Percentiles rank a stretch among this genome's conserved stretches.
phyloP scores from a whole-genome alignment of 2,113 vertebrate genomes.

The Vulpes lagopus region DNA sequence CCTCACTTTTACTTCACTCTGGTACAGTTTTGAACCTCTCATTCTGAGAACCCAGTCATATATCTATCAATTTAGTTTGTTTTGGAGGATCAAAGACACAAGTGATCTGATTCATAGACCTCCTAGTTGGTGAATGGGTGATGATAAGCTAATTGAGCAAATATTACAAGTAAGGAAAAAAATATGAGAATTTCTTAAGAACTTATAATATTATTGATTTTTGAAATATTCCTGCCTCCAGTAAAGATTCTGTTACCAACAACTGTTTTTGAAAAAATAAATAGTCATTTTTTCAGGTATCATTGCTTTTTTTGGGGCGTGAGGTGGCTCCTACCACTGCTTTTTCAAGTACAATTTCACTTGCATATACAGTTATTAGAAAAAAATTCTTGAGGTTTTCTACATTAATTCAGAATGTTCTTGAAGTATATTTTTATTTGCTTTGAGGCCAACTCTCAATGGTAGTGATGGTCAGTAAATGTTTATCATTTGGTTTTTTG shows the following conservation, averaged over 20 bases:
- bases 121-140: neutral
- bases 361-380: neutral
- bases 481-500: slow-evolving; percentile 80
- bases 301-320: too few species aligned
- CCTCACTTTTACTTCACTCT: neutral
- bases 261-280: neutral
- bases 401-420: neutral
- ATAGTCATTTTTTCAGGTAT: neutral
- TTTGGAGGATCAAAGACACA: neutral
- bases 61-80: neutral
- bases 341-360: neutral
- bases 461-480: slow-evolving; percentile 78
- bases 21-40: neutral
- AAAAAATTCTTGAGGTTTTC: neutral
- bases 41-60: neutral
- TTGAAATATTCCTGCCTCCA: neutral
- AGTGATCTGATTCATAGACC: neutral
- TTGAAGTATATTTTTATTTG: neutral
- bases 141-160: neutral
- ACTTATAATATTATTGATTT: neutral
- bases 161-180: neutral
- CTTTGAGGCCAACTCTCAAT: slow-evolving; percentile 69
- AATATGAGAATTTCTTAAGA: neutral
- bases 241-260: neutral
- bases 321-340: neutral